Conservation (phyloP, 2,797 vertebrate genomes). For the Cryptoprocta ferox region DNA sequence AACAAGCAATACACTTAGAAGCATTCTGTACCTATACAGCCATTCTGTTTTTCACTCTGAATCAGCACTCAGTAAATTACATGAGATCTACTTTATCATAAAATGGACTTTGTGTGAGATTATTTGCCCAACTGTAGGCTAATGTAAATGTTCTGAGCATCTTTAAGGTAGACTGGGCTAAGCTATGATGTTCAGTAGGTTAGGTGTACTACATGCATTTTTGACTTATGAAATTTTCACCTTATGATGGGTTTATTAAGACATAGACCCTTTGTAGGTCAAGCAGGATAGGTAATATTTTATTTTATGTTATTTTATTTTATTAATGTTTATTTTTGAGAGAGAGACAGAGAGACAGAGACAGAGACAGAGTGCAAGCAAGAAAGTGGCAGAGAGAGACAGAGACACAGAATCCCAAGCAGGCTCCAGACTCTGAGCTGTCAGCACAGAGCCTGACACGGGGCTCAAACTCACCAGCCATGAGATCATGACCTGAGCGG, state of each 20-base stretch:
- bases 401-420: no score
- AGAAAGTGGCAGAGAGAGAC: no score
- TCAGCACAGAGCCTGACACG: no score
- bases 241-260: not conserved
- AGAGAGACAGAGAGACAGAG: no score
- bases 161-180: not conserved
- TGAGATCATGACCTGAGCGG: no score
- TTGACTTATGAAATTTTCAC: not conserved
- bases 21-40: not conserved
- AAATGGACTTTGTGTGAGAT: not conserved
- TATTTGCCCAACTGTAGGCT: not conserved
- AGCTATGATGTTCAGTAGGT: not conserved
- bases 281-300: not conserved
- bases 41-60: not conserved
- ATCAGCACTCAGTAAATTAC: not conserved
- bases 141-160: not conserved
- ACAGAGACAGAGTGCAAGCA: no score
- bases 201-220: not conserved
- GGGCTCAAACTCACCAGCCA: no score
- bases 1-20: no score
- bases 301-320: not conserved
- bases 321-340: no score
- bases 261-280: not conserved
- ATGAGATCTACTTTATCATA: not conserved
- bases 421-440: no score